A percentile compares a stretch with the other conserved stretches of the same genome.
Evolutionary conservation across 1,140 invertebrate species (phyloP).

Genomic region (Cyrtorhinus lividipennis): DNA sequence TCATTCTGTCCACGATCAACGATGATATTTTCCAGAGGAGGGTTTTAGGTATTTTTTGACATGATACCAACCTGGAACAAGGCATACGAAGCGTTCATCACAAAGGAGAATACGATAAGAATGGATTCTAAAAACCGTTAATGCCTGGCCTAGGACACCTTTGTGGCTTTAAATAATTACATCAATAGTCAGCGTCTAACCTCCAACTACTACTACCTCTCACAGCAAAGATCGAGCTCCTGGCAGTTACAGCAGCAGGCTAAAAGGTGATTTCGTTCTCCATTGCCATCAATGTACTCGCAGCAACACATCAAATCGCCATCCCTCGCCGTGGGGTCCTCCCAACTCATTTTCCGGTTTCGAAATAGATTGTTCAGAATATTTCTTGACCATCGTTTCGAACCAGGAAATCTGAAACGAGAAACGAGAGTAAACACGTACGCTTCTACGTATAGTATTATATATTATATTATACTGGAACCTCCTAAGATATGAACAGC

Average conservation of each 20-base stretch:
- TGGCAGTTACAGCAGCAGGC: constrained; percentile 41
- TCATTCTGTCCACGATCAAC: constrained; percentile 36
- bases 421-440: no score
- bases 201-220: constrained; percentile 29
- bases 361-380: no score
- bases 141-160: not conserved
- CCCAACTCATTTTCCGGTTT: constrained; percentile 13
- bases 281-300: constrained; percentile 36
- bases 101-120: constrained; percentile 1
- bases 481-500: no score
- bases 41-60: constrained; percentile 22
- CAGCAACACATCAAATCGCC: constrained; percentile 35
- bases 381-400: no score
- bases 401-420: no score
- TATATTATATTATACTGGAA: no score
- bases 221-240: constrained; percentile 36
- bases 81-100: no score
- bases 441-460: no score
- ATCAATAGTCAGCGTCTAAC: no score
- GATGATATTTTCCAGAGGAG: constrained; percentile 20
- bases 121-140: not conserved
- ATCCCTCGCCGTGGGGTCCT: constrained; percentile 9
- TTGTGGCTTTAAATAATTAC: not conserved
- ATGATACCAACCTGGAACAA: constrained; percentile 25
- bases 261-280: constrained; percentile 37